A percentile compares a stretch with the other conserved stretches of the same genome.
Conservation (phyloP, 92 coral and sea anemone species). For the Palythoa heliodiscus region DNA sequence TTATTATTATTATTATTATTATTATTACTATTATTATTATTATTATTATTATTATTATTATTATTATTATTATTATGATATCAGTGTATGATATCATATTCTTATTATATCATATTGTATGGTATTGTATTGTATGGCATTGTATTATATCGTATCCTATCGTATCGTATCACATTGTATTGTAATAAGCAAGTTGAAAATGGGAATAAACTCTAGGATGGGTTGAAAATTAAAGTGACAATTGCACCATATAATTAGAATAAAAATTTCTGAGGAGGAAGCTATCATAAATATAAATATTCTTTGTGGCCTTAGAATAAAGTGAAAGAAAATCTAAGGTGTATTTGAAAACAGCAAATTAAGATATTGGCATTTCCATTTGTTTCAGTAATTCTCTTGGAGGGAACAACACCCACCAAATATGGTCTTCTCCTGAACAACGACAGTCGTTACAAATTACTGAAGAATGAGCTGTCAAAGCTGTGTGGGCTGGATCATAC, state of each 20-base stretch:
- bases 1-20: too few relatives aligned
- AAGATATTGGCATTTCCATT: not conserved
- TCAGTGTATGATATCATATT: too few relatives aligned
- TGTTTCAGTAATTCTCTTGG: slow-evolving; percentile 75
- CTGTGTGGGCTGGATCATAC: slow-evolving; percentile 68
- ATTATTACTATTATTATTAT: too few relatives aligned
- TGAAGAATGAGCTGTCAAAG: slow-evolving; percentile 84
- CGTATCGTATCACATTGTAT: too few relatives aligned
- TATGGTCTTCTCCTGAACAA: slow-evolving; percentile 88
- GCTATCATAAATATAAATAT: not conserved
- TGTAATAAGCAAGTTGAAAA: too few relatives aligned
- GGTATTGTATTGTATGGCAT: too few relatives aligned
- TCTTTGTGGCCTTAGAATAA: not conserved
- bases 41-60: too few relatives aligned
- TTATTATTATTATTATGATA: too few relatives aligned
- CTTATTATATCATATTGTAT: too few relatives aligned
- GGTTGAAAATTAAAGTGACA: not conserved
- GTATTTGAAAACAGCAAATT: not conserved
- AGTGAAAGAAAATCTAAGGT: not conserved
- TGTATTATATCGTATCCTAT: too few relatives aligned
- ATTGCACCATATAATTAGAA: not conserved
- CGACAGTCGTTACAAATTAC: slow-evolving; percentile 89
- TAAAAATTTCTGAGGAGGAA: not conserved
- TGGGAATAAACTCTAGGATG: not conserved
- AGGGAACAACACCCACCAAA: slow-evolving; percentile 87